Base-by-base conservation (phyloP, 2,888 invertebrate species). In the Prostheceraeus crozeri region DNA sequence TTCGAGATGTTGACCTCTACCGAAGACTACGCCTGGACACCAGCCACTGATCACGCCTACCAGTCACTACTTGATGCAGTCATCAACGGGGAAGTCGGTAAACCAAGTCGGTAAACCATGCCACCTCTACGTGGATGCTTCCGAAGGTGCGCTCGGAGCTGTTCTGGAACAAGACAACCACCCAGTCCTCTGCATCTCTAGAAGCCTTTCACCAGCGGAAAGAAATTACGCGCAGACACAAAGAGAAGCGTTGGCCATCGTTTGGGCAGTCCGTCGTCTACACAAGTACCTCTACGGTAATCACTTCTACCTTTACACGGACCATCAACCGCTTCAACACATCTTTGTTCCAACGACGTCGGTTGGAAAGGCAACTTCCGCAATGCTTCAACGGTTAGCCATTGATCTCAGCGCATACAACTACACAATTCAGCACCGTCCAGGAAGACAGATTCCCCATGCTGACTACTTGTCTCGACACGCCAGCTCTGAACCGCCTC, bases 401-500 rank as follows among this genome's bases (percentile, higher is more conserved):
- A 14, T 48, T 19, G 48, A 48, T 25, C 48, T 48, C 25, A 48
- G 23, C 28, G 48, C 48, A 25, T 48, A 48, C 48, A 48, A 48
- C 19, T 48, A 19, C 28, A 48, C 23, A 23, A 48, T 48, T 19
- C 23, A 6, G 25, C 48, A 40, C 19, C n/a, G 28, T 28, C 25
- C 48, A 4, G 48, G 48, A 6, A 48, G 28, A 10, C 28, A 28
- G 48, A 48, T 48, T 6, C 48, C 48, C 6, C 48, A 48, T 25
- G 48, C 23, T 48, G 48, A 19, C 28, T 48, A 28, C 48, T 28
- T 48, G 48, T 48, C 48, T 28, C 23, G 48, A 30, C 48, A 48
- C 28, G 14, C 48, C n/a, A 25, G 28, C 11, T 4, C 11, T 19
- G 28, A 28, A 11, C 48, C 48, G 11, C 25, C 10, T 28, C 25